Base-by-base conservation (phyloP, 2,888 invertebrate genomes). In the Lacanobia wlatinum region DNA sequence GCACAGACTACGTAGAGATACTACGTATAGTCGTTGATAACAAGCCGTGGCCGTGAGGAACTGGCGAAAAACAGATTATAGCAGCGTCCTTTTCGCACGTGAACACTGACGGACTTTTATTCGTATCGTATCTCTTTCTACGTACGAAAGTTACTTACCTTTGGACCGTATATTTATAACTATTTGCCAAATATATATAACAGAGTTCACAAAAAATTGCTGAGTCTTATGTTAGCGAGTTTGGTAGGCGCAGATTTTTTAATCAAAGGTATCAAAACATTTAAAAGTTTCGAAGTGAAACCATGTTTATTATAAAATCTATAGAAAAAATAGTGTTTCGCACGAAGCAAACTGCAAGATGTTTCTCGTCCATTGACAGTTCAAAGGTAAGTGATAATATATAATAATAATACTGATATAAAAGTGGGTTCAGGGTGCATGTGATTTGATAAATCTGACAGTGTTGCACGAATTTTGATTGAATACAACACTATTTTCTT, bases 231-330 rank as follows among this genome's bases (percentile, higher is more conserved):
- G 18, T 48, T 34, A 18, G n/a, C 14, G n/a, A 46, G 43, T 18
- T 55, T 23, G n/a, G 18, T 7, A n/a, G 43, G 8, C 6, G 21
- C 18, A 21, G 12, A 12, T 58, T 53, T n/a, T n/a, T n/a, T n/a
- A n/a, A n/a, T n/a, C n/a, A n/a, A n/a, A n/a, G n/a, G n/a, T n/a
- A n/a, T n/a, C n/a, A n/a, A n/a, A n/a, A n/a, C 10, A 34, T 3
- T 28, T 21, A 38, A 55, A 50, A 8, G 10, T 18, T 16, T 64
- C 1, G 0, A 10, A 53, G 14, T 28, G 7, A 58, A 58, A 61
- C 12, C 40, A 84, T 84, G 83, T 76, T 85, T 67, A 46, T 83
- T 21, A 18, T 56, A 48, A 83, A 68, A 61, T 73, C 61, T 23
- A n/a, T 79, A 8, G 74, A 79, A 53, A 83, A 73, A 43, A 58